phyloP scores from a whole-genome alignment of 2,797 vertebrate species.

The Oreochromis mossambicus region DNA sequence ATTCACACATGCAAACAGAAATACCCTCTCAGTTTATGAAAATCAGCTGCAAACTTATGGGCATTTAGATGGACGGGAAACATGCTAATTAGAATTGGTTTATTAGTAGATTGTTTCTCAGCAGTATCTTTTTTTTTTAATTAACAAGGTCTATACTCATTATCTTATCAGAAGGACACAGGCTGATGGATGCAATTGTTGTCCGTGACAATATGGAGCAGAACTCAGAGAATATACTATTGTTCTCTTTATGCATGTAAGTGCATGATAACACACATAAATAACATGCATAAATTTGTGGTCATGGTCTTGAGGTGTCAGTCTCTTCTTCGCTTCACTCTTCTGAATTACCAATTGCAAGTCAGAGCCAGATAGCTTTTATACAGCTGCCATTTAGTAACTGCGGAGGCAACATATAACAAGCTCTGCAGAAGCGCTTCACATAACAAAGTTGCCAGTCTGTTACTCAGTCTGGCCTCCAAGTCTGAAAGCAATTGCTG shows the following conservation, averaged over 20 bases:
- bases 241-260: neutral
- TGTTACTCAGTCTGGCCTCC: slow-evolving; percentile 24
- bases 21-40: neutral
- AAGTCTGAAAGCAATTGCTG: slow-evolving; percentile 34
- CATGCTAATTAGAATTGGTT: slow-evolving; percentile 6
- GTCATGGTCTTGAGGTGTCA: neutral
- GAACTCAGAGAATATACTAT: neutral
- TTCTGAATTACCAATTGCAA: slow-evolving; percentile 5
- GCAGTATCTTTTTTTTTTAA: neutral
- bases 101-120: slow-evolving; percentile 8
- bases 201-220: neutral
- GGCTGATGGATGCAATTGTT: slow-evolving; percentile 1
- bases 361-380: neutral
- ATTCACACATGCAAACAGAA: slow-evolving; percentile 4
- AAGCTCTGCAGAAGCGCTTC: slow-evolving; percentile 18
- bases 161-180: slow-evolving; percentile 37
- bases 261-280: neutral
- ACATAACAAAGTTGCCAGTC: slow-evolving; percentile 45
- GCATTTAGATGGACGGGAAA: neutral
- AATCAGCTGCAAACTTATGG: neutral
- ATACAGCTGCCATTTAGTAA: slow-evolving; percentile 9
- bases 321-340: neutral
- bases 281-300: slow-evolving; percentile 1
- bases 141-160: neutral
- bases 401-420: slow-evolving; percentile 8